phyloP scores from a whole-genome alignment of 37 sponge, comb jelly and placozoan genomes.

The Cliona cf. orientalis region DNA sequence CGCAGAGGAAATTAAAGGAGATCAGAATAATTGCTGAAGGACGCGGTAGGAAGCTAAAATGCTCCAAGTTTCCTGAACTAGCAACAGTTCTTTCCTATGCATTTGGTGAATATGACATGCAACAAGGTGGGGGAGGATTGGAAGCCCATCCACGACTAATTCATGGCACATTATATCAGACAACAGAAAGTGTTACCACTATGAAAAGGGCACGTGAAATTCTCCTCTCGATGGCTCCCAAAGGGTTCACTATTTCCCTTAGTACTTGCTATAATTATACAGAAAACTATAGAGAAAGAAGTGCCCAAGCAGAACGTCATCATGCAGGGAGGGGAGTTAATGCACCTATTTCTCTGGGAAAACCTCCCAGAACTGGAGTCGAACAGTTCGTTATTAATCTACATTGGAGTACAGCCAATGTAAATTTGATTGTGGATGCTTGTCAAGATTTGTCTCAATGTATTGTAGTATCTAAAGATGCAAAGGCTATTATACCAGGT shows the following conservation, averaged over 20 bases:
- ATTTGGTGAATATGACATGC: slow-evolving; percentile 14
- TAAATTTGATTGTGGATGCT: background rate
- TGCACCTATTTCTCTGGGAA: background rate
- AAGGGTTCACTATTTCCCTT: slow-evolving; percentile 9
- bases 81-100: slow-evolving; percentile 6
- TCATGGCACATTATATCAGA: slow-evolving; percentile 10
- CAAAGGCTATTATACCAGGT: slow-evolving; percentile 18
- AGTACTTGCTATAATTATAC: slow-evolving; percentile 39
- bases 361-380: slow-evolving; percentile 13
- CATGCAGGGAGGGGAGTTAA: slow-evolving; percentile 14
- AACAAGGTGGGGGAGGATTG: slow-evolving; percentile 16
- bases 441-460: background rate
- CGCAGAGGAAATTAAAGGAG: slow-evolving; percentile 13
- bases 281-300: background rate
- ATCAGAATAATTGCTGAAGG: slow-evolving; percentile 30
- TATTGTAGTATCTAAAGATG: slow-evolving; percentile 24
- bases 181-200: slow-evolving; percentile 4
- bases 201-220: background rate
- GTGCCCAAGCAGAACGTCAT: slow-evolving; percentile 3
- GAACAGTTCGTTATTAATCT: slow-evolving; percentile 22
- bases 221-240: slow-evolving; percentile 14
- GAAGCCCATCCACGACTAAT: slow-evolving; percentile 29
- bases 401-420: slow-evolving; percentile 21
- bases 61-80: slow-evolving; percentile 12
- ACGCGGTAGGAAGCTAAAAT: slow-evolving; percentile 10